These are phyloP conservation scores for Micropoecilia bifurca DNA, from an alignment of 2,797 vertebrate genomes.

Conservation along the genomic window DNA sequence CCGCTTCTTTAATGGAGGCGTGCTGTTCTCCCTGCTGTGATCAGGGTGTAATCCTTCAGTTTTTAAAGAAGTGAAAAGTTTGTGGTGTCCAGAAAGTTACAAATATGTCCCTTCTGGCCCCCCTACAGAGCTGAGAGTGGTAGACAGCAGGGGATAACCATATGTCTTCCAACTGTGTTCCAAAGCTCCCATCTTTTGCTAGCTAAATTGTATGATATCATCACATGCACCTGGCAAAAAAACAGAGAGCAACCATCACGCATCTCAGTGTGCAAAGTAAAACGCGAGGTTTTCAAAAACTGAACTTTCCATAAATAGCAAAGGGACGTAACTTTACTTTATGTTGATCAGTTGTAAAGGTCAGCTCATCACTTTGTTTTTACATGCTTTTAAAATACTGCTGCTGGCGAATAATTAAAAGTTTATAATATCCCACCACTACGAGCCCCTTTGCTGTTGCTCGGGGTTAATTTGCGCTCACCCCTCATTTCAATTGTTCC, in stretches of 20 bases:
- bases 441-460: slow-evolving; percentile 65
- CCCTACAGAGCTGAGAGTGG: slow-evolving; percentile 72
- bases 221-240: slow-evolving; percentile 66
- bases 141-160: slow-evolving; percentile 71
- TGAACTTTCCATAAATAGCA: slow-evolving; percentile 22
- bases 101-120: slow-evolving; percentile 68
- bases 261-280: slow-evolving; percentile 26
- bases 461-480: slow-evolving; percentile 78
- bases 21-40: slow-evolving; percentile 72
- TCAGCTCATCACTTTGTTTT: slow-evolving; percentile 66
- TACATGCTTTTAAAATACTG: slow-evolving; percentile 64
- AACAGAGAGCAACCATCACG: slow-evolving; percentile 35
- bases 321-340: slow-evolving; percentile 17
- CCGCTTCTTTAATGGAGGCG: slow-evolving; percentile 51
- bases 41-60: slow-evolving; percentile 75
- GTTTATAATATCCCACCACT: slow-evolving; percentile 67
- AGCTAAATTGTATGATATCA: slow-evolving; percentile 58
- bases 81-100: slow-evolving; percentile 74
- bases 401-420: slow-evolving; percentile 74
- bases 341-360: slow-evolving; percentile 28
- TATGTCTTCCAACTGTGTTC: slow-evolving; percentile 78
- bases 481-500: slow-evolving; percentile 80
- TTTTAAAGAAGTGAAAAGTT: slow-evolving; percentile 78
- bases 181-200: slow-evolving; percentile 62
- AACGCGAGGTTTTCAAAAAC: background rate